Conservation (phyloP, 2,797 vertebrate species). For the Pantherophis vulpinus region DNA sequence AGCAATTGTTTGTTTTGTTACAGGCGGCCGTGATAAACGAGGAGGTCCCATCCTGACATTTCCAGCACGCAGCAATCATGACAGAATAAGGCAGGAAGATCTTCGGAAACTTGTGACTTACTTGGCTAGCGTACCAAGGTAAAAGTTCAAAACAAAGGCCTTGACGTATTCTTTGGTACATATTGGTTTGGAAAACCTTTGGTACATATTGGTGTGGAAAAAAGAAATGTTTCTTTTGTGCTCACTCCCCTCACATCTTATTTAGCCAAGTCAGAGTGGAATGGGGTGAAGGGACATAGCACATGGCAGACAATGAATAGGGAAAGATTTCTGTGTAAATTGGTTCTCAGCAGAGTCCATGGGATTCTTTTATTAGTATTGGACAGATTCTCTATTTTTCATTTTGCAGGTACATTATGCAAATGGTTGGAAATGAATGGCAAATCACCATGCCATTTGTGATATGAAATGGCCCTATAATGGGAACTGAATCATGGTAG, state of each 20-base stretch:
- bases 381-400: neutral
- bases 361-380: neutral
- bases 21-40: slow-evolving; percentile 96
- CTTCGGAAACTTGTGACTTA: slow-evolving; percentile 94
- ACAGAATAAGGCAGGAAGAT: slow-evolving; percentile 99
- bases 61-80: slow-evolving; percentile 95
- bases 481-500: neutral
- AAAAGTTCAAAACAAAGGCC: slow-evolving; percentile 61
- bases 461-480: neutral
- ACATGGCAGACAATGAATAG: neutral
- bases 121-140: slow-evolving; percentile 98
- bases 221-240: slow-evolving; percentile 48
- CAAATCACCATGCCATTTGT: neutral
- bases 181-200: slow-evolving; percentile 47
- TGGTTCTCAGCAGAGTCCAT: slow-evolving; percentile 16
- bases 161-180: slow-evolving; percentile 56
- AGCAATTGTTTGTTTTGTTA: slow-evolving; percentile 53
- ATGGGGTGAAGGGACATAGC: fast-evolving
- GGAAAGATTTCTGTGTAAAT: neutral
- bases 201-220: slow-evolving; percentile 11
- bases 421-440: neutral
- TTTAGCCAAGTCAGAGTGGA: neutral
- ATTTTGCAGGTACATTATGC: neutral
- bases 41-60: slow-evolving; percentile 97
- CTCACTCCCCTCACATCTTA: neutral